These are phyloP conservation scores for Aurelia sp. DNA, from an alignment of 30 jellyfish, hydroid and myxozoan species.

Conservation along the genomic window DNA sequence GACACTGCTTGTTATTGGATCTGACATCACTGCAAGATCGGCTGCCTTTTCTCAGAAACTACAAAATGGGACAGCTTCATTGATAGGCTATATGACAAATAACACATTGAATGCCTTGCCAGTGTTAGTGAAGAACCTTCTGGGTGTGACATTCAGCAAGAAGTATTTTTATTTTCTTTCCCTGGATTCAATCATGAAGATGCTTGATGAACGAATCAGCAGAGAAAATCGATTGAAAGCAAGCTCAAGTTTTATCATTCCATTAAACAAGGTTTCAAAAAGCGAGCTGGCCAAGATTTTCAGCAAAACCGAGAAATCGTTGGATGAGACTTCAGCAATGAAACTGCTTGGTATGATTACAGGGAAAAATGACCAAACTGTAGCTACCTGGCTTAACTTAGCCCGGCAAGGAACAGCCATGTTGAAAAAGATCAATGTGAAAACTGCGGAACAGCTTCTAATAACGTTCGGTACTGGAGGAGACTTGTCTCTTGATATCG, in stretches of 20 bases:
- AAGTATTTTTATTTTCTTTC: constrained; percentile 41
- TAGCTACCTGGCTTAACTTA: neutral
- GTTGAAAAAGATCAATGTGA: neutral
- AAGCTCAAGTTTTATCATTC: neutral
- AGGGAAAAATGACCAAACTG: neutral
- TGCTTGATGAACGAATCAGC: neutral
- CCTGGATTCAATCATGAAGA: constrained; percentile 18
- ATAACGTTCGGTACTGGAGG: neutral
- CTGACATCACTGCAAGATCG: neutral
- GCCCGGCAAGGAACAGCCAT: neutral
- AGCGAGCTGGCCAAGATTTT: constrained; percentile 13
- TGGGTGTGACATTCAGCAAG: neutral
- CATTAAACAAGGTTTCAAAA: neutral
- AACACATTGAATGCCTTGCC: constrained; percentile 15
- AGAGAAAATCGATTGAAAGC: neutral
- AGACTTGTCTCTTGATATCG: neutral
- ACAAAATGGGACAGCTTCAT: neutral
- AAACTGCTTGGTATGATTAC: constrained; percentile 9
- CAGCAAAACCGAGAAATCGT: constrained; percentile 2
- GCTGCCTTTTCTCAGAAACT: neutral
- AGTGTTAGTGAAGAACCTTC: neutral
- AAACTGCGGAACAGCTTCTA: constrained; percentile 1
- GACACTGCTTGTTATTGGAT: constrained; percentile 18
- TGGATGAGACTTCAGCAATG: constrained; percentile 16
- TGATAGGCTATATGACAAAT: neutral